A percentile compares a stretch with the other conserved stretches of the same genome.
phyloP scores from a whole-genome alignment of 1,140 invertebrate genomes.

The Anagrus nilaparvatae region DNA sequence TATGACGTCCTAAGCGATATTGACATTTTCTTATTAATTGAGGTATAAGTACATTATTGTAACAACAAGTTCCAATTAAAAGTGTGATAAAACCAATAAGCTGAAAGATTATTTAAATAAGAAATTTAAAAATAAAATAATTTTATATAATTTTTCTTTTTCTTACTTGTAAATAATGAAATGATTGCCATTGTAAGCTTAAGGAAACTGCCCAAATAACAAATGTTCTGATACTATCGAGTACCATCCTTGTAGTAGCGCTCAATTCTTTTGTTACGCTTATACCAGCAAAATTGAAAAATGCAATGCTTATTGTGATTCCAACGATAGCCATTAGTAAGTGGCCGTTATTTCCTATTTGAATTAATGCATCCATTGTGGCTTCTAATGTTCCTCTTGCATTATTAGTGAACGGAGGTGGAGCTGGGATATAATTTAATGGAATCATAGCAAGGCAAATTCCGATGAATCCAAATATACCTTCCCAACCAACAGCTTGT shows the following conservation, averaged over 20 bases:
- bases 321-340: conserved; percentile 58
- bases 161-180: conserved; percentile 67
- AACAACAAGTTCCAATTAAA: conserved; percentile 64
- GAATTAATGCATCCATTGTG: conserved; percentile 69
- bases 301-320: conserved; percentile 85
- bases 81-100: conserved; percentile 64
- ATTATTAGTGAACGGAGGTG: conserved; percentile 66
- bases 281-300: conserved; percentile 94
- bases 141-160: conserved; percentile 9
- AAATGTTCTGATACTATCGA: conserved; percentile 82
- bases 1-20: conserved; percentile 24
- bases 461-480: conserved; percentile 75
- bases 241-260: conserved; percentile 84
- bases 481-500: conserved; percentile 90
- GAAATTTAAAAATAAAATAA: conserved; percentile 12
- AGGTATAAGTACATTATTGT: conserved; percentile 59
- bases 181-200: conserved; percentile 61
- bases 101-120: conserved; percentile 29
- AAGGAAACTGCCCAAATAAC: conserved; percentile 82
- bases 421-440: conserved; percentile 73
- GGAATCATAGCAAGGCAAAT: conserved; percentile 66
- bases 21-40: conserved; percentile 31
- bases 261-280: conserved; percentile 91
- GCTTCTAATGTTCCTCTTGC: conserved; percentile 76
- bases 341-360: conserved; percentile 59